Percentiles rank a stretch among this genome's conserved stretches.
Conservation (phyloP, 2,888 invertebrate species). For the Halictus quadricinctus region DNA sequence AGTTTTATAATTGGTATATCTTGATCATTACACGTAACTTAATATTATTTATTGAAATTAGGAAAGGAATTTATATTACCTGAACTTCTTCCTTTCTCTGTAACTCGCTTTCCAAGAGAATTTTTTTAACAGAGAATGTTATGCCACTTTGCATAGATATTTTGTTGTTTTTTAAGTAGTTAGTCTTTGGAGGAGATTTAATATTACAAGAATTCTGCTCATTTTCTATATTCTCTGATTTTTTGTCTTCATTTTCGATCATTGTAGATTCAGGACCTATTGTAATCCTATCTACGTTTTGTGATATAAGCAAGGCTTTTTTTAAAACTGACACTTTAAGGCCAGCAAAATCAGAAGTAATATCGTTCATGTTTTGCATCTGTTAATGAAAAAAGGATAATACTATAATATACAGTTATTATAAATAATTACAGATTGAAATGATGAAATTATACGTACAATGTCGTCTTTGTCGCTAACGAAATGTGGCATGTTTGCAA, state of each 20-base stretch:
- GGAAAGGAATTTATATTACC: slow-evolving; percentile 58
- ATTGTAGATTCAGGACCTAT: slow-evolving; percentile 83
- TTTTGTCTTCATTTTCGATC: slow-evolving; percentile 68
- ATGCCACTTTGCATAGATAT: slow-evolving; percentile 74
- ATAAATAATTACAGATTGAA: neutral
- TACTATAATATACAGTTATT: neutral
- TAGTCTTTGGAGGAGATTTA: slow-evolving; percentile 74
- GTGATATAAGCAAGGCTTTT: slow-evolving; percentile 85
- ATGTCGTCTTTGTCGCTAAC: slow-evolving; percentile 54
- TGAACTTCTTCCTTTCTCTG: slow-evolving; percentile 77
- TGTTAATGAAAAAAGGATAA: slow-evolving; percentile 27
- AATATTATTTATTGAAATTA: neutral
- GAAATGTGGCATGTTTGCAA: slow-evolving; percentile 66
- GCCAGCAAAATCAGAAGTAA: slow-evolving; percentile 82
- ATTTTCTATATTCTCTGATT: slow-evolving; percentile 72
- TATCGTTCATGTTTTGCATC: slow-evolving; percentile 67
- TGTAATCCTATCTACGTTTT: slow-evolving; percentile 83
- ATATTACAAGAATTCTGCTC: slow-evolving; percentile 67
- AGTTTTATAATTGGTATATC: neutral
- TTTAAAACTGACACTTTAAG: slow-evolving; percentile 85
- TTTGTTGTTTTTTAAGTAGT: slow-evolving; percentile 73
- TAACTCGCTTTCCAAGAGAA: slow-evolving; percentile 77
- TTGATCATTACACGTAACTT: neutral
- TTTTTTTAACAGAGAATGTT: slow-evolving; percentile 77
- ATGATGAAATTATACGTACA: slow-evolving; percentile 53